Base-by-base conservation (phyloP, 1,140 invertebrate genomes). In the Acromyrmex charruanus region DNA sequence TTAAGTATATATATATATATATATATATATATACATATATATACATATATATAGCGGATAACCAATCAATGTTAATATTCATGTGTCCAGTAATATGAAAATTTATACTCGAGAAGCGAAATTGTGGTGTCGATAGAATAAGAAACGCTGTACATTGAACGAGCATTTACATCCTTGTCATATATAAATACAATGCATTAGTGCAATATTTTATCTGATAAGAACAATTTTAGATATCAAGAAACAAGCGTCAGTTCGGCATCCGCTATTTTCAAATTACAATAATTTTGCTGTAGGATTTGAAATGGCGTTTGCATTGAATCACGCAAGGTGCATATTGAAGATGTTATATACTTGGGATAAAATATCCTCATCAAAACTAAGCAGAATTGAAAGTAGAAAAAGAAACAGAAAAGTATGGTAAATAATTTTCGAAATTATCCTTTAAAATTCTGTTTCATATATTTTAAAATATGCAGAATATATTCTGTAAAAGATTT, bases 51-150 rank as follows among this genome's bases (percentile, higher is more conserved):
- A 55, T 68, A 84, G 53, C 49, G 53, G 28, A 31, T 61, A 91
- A 77, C 49, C 51, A 79, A 58, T 87, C 82, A 71, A 82, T 90
- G 89, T 91, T 87, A 87, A 82, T 87, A 89, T 89, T 44, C 53
- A n/a, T 85, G 65, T 90, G 55, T 68, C 53, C 85, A 63, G 55
- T 85, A 88, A 61, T 53, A 61, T 51, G 61, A 55, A 84, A 84
- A 49, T 82, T 84, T 77, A 69, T 89, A 86, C 79, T 88, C 80
- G 28, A 77, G n/a, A 87, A 82, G 77, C 39, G 39, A 66, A 72
- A 71, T 82, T 69, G 77, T 80, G 81, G 44, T 81, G 66, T 58
- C 55, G 77, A 66, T 91, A 86, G 39, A 55, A 85, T 87, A 89
- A 87, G 82, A 58, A n/a, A n/a, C 55, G 63, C 66, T 91, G 85